phyloP scores from a whole-genome alignment of 92 coral and sea anemone genomes.

The Virgularia gustaviana region DNA sequence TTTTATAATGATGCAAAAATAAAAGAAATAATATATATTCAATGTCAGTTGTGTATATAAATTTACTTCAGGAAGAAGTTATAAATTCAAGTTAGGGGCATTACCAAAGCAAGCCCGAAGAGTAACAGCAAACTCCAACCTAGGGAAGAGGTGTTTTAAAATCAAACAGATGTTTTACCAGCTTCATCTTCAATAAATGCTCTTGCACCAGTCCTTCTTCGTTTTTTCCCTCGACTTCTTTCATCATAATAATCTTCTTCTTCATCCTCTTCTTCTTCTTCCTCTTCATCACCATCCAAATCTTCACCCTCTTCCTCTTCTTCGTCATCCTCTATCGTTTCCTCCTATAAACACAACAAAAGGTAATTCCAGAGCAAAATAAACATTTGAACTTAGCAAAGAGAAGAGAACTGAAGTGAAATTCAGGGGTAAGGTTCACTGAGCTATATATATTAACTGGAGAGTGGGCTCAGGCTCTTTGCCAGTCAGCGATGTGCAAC shows the following conservation, averaged over 20 bases:
- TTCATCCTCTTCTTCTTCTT: slow-evolving; percentile 74
- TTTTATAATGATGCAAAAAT: too few relatives aligned
- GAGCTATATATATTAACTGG: too few relatives aligned
- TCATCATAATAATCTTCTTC: slow-evolving; percentile 68
- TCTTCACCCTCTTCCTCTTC: slow-evolving; percentile 73
- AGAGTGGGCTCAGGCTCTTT: too few relatives aligned
- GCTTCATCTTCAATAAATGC: slow-evolving; percentile 98
- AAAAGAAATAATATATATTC: too few relatives aligned
- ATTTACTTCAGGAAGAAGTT: too few relatives aligned
- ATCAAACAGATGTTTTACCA: slow-evolving; percentile 59
- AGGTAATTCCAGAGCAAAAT: not conserved
- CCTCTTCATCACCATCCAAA: slow-evolving; percentile 66
- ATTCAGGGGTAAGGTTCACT: too few relatives aligned
- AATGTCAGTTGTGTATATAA: too few relatives aligned
- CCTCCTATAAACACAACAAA: not conserved
- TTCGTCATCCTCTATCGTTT: slow-evolving; percentile 66
- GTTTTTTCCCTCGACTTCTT: slow-evolving; percentile 57
- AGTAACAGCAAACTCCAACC: too few relatives aligned
- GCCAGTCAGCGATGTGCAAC: too few relatives aligned
- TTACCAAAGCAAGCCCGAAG: too few relatives aligned
- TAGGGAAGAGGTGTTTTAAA: not conserved
- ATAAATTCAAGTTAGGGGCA: too few relatives aligned
- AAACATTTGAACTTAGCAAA: not conserved
- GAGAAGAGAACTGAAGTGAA: too few relatives aligned
- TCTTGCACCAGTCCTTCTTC: slow-evolving; percentile 50